Conservation (phyloP, 2,797 vertebrate species). For the Arrhamphus sclerolepis region DNA sequence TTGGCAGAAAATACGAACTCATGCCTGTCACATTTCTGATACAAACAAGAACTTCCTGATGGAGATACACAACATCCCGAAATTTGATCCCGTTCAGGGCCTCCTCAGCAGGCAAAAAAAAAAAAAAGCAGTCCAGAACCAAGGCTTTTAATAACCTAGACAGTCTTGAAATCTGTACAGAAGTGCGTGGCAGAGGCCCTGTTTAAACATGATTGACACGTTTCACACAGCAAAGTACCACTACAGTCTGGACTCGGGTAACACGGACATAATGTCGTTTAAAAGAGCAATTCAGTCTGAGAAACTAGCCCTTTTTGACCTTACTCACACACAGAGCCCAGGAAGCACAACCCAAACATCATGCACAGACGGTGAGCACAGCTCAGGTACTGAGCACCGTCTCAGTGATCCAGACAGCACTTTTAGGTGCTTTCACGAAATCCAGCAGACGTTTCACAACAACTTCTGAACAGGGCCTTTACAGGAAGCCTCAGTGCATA, state of each 20-base stretch:
- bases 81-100: conserved; percentile 45
- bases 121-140: conserved; percentile 46
- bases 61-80: conserved; percentile 50
- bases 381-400: conserved; percentile 34
- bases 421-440: conserved; percentile 68
- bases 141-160: conserved; percentile 53
- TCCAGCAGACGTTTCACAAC: conserved; percentile 56
- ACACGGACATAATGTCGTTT: conserved; percentile 43
- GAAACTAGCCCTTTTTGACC: conserved; percentile 76
- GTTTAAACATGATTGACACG: conserved; percentile 61
- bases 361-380: conserved; percentile 32
- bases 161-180: conserved; percentile 51
- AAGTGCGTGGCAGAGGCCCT: conserved; percentile 62
- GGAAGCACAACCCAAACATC: conserved; percentile 54
- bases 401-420: conserved; percentile 44
- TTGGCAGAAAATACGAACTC: conserved; percentile 57
- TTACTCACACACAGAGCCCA: conserved; percentile 61
- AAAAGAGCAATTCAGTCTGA: conserved; percentile 60
- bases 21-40: conserved; percentile 37
- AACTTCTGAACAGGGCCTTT: conserved; percentile 65
- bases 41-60: conserved; percentile 54
- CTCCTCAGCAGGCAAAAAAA: conserved; percentile 56
- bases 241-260: conserved; percentile 63
- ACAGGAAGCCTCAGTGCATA: conserved; percentile 70
- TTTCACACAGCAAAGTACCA: conserved; percentile 56